A percentile compares a stretch with the other conserved stretches of the same genome.
These are phyloP conservation scores for Caracal caracal DNA, from an alignment of 2,113 vertebrate genomes.

Conservation along the genomic window DNA sequence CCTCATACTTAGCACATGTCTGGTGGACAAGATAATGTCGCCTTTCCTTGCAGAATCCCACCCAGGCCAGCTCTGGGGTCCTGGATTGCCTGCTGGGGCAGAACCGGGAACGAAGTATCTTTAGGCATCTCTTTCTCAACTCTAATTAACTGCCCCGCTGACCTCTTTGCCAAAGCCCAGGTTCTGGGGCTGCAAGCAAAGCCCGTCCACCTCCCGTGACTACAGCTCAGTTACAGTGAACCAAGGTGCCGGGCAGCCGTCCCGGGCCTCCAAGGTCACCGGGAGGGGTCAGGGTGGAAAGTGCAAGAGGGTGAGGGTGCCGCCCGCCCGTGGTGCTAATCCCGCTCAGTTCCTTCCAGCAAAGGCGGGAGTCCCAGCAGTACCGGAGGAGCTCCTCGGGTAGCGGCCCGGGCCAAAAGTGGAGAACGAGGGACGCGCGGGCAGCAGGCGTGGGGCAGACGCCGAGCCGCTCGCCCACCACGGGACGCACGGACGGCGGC, in stretches of 20 bases:
- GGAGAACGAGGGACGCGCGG: background rate
- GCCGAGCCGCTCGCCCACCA: background rate
- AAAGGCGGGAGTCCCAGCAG: background rate
- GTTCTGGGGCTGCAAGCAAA: background rate
- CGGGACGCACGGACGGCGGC: slow-evolving; percentile 6
- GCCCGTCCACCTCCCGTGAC: background rate
- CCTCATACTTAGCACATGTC: background rate
- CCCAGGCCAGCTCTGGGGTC: background rate
- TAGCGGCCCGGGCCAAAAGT: background rate
- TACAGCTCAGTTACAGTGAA: background rate
- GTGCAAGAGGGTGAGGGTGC: background rate
- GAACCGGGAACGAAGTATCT: background rate
- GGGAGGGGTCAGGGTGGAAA: slow-evolving; percentile 54
- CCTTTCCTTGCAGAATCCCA: background rate
- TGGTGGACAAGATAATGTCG: background rate
- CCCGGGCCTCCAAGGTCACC: slow-evolving; percentile 67
- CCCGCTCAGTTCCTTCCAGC: background rate
- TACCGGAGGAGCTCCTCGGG: background rate
- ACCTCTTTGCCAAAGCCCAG: background rate
- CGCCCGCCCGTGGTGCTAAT: background rate
- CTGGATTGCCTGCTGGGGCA: background rate
- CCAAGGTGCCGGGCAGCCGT: background rate
- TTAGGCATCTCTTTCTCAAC: background rate
- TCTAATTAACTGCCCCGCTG: background rate
- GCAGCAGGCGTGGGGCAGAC: background rate